phyloP scores from a whole-genome alignment of 2,113 vertebrate species.

The Gobiocypris rarus region DNA sequence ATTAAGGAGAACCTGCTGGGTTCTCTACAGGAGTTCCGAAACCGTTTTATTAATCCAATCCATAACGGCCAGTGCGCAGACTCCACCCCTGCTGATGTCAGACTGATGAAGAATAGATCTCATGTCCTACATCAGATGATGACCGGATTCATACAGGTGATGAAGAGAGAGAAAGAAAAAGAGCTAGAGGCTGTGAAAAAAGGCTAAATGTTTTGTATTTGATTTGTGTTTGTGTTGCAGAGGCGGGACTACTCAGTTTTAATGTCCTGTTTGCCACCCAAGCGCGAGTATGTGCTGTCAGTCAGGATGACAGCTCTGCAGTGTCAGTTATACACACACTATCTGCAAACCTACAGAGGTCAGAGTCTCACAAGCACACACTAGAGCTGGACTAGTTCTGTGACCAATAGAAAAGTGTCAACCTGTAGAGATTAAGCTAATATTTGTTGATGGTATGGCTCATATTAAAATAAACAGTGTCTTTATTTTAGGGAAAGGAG shows the following conservation, averaged over 20 bases:
- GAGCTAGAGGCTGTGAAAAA: background rate
- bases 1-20: slow-evolving; percentile 97
- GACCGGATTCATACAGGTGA: slow-evolving; percentile 93
- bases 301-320: slow-evolving; percentile 89
- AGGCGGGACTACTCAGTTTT: slow-evolving; percentile 93
- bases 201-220: background rate
- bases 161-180: background rate
- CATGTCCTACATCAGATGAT: slow-evolving; percentile 94
- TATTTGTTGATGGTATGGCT: background rate
- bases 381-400: background rate
- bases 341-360: slow-evolving; percentile 90
- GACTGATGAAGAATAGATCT: slow-evolving; percentile 96
- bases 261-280: slow-evolving; percentile 94
- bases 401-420: background rate
- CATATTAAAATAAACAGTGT: too few species aligned
- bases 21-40: slow-evolving; percentile 90
- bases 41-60: slow-evolving; percentile 98
- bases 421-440: background rate
- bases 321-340: slow-evolving; percentile 88
- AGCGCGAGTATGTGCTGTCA: slow-evolving; percentile 91
- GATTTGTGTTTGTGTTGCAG: slow-evolving; percentile 70
- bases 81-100: slow-evolving; percentile 89
- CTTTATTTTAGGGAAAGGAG: slow-evolving; percentile 48
- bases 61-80: slow-evolving; percentile 97
- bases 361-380: slow-evolving; percentile 35